Evolutionary conservation across 1,140 invertebrate genomes (phyloP).

Genomic region (Cataglyphis hispanica): DNA sequence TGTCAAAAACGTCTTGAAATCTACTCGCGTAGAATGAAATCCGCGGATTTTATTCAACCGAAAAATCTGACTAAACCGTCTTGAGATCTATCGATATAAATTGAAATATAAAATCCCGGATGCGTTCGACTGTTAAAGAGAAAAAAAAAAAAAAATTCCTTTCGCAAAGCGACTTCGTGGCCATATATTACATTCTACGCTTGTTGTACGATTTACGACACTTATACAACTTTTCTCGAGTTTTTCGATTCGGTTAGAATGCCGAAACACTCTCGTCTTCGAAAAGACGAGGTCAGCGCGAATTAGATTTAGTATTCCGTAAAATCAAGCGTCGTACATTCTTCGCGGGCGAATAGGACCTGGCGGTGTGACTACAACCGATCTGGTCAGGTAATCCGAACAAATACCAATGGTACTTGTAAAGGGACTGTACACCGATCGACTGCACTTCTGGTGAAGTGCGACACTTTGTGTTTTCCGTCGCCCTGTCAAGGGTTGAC

Average conservation of each 20-base stretch:
- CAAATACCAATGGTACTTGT: constrained; percentile 25
- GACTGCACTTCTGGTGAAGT: neutral
- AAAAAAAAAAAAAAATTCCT: neutral
- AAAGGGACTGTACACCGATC: neutral
- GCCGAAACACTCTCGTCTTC: constrained; percentile 24
- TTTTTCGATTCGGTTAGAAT: neutral
- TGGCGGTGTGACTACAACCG: constrained; percentile 12
- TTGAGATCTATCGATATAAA: neutral
- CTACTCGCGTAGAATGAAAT: constrained; percentile 14
- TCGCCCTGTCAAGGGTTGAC: neutral
- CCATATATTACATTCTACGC: neutral
- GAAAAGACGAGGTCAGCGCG: neutral
- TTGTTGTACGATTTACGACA: constrained; percentile 24
- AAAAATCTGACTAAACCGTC: neutral
- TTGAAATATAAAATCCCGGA: constrained; percentile 24
- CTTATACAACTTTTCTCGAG: neutral
- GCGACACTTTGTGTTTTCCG: constrained; percentile 14
- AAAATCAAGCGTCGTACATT: constrained; percentile 38
- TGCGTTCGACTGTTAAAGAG: neutral
- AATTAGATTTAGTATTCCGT: constrained; percentile 21
- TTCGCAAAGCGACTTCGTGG: neutral
- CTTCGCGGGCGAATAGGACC: neutral
- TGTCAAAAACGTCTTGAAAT: neutral
- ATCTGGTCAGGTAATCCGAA: neutral
- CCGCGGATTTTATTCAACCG: neutral